Evolutionary conservation across 35 echinoderm and acorn worm species (phyloP).

Genomic region (Acanthaster planci): DNA sequence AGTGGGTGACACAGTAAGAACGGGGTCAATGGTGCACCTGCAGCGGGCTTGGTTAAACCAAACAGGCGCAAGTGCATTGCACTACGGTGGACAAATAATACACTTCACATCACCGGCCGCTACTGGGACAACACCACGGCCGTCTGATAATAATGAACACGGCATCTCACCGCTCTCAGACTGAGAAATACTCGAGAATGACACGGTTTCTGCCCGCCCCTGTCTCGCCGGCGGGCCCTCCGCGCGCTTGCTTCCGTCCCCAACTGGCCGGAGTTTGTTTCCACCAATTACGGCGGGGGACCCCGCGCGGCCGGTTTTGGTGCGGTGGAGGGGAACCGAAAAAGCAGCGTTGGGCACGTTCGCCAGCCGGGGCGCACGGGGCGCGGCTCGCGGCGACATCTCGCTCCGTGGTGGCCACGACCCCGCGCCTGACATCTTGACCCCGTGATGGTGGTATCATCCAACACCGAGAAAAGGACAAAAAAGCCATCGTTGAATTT

Average conservation of each 20-base stretch:
- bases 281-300: constrained; percentile 38
- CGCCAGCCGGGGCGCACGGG: constrained; percentile 39
- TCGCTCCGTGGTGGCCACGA: constrained; percentile 16
- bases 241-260: constrained; percentile 32
- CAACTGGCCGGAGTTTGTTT: constrained; percentile 37
- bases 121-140: too few relatives aligned
- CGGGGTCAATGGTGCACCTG: constrained; percentile 2
- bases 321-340: constrained; percentile 4
- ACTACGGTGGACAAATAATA: neutral
- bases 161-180: neutral
- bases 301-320: neutral
- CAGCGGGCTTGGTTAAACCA: neutral
- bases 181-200: neutral
- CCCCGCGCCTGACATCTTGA: constrained; percentile 8
- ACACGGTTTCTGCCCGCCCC: constrained; percentile 21
- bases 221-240: neutral
- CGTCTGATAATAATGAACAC: too few relatives aligned
- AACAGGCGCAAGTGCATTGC: neutral
- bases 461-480: neutral
- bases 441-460: constrained; percentile 12
- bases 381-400: constrained; percentile 28
- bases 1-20: neutral
- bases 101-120: too few relatives aligned
- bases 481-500: neutral
- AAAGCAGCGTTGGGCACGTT: constrained; percentile 26